A percentile compares a stretch with the other conserved stretches of the same genome.
phyloP scores from a whole-genome alignment of 1,140 invertebrate species.

The Piezodorus guildinii region DNA sequence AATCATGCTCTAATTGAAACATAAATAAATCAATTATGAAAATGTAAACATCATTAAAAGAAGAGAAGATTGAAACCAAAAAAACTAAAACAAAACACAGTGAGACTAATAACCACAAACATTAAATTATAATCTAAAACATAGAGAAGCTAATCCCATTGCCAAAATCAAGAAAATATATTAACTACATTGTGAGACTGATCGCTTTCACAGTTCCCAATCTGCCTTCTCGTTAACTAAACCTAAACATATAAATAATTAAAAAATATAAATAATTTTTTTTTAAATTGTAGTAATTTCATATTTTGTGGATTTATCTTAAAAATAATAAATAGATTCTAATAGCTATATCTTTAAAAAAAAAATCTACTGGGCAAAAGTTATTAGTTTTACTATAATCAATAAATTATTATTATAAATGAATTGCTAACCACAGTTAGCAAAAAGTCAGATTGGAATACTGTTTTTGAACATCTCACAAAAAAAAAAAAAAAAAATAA shows the following conservation, averaged over 20 bases:
- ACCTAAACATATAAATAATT: conserved; percentile 15
- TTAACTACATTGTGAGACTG: conserved; percentile 34
- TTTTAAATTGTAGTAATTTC: not conserved
- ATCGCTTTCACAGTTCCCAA: conserved; percentile 41
- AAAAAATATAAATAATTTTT: conserved; percentile 16
- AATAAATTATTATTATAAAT: too few relatives aligned
- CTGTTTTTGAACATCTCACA: conserved; percentile 27
- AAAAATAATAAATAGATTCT: too few relatives aligned
- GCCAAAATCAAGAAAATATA: not conserved
- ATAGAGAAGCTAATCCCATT: conserved; percentile 18
- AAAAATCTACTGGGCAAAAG: too few relatives aligned
- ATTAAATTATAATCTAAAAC: conserved; percentile 17
- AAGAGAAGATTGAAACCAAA: conserved; percentile 10
- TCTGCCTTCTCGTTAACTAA: conserved; percentile 33
- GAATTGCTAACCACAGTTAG: conserved; percentile 17
- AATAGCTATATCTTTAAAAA: too few relatives aligned
- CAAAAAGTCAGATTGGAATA: conserved; percentile 46
- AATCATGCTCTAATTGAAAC: conserved; percentile 27
- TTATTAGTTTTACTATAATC: too few relatives aligned
- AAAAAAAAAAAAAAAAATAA: not conserved
- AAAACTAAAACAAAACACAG: conserved; percentile 1
- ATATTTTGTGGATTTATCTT: too few relatives aligned
- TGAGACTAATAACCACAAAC: conserved; percentile 2
- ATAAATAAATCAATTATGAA: conserved; percentile 9
- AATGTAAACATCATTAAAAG: conserved; percentile 6